phyloP scores from a whole-genome alignment of 2,113 vertebrate genomes.

The Tenrec ecaudatus region DNA sequence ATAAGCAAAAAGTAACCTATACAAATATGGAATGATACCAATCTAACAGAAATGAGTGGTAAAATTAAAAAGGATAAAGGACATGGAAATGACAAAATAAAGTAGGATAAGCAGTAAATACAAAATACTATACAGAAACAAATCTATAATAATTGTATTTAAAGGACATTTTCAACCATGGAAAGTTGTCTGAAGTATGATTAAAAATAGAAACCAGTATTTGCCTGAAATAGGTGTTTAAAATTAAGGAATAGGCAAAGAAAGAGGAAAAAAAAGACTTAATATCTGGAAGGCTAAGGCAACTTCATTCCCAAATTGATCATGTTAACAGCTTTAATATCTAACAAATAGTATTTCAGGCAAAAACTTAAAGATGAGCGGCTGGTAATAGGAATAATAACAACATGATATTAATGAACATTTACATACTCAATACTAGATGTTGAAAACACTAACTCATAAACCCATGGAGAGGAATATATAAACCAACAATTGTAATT shows the following conservation, averaged over 20 bases:
- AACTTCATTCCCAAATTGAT: background rate
- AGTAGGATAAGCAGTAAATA: background rate
- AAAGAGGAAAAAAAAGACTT: too few species aligned
- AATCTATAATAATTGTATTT: background rate
- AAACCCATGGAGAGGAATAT: background rate
- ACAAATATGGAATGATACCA: background rate
- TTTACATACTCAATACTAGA: background rate
- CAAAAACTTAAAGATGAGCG: too few species aligned
- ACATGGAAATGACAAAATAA: background rate
- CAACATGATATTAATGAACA: background rate
- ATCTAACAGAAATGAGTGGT: background rate
- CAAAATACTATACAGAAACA: constrained; percentile 15
- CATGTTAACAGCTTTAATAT: constrained; percentile 10
- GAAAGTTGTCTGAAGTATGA: background rate
- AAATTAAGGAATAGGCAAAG: background rate
- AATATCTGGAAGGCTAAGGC: too few species aligned
- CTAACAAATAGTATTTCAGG: background rate
- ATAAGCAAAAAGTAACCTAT: background rate
- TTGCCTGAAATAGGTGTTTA: background rate
- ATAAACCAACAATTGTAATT: background rate
- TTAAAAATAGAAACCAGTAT: background rate
- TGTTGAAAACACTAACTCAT: background rate
- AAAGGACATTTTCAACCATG: background rate
- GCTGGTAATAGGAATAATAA: background rate
- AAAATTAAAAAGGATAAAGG: background rate